phyloP scores from a whole-genome alignment of 2,888 invertebrate genomes.

The Patella depressa region DNA sequence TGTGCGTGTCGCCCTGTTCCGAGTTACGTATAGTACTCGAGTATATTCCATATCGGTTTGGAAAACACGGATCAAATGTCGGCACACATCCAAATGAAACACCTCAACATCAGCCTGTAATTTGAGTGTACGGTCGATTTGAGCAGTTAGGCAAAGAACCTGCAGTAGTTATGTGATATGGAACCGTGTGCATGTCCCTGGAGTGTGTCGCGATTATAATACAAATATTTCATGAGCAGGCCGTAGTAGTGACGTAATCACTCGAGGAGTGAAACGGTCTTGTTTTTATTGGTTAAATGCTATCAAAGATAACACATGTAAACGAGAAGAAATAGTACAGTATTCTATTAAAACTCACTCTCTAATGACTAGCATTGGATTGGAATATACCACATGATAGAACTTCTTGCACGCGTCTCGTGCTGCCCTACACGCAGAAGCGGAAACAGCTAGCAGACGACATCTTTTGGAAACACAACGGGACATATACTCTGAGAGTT shows the following conservation, averaged over 20 bases:
- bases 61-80: too few relatives aligned
- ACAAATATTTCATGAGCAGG: slow-evolving; percentile 30
- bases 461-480: slow-evolving; percentile 14
- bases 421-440: slow-evolving; percentile 2
- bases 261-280: not conserved
- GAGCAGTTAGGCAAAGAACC: not conserved
- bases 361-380: slow-evolving; percentile 22
- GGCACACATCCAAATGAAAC: too few relatives aligned
- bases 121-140: not conserved
- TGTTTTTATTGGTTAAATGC: slow-evolving; percentile 3
- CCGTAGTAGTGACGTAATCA: slow-evolving; percentile 28
- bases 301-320: slow-evolving; percentile 5
- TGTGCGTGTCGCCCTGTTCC: too few relatives aligned
- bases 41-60: too few relatives aligned
- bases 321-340: not conserved
- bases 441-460: slow-evolving; percentile 26
- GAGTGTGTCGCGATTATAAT: slow-evolving; percentile 15
- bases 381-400: slow-evolving; percentile 15
- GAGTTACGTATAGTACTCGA: too few relatives aligned
- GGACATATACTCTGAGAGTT: slow-evolving; percentile 7
- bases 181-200: slow-evolving; percentile 17
- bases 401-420: slow-evolving; percentile 13
- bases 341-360: slow-evolving; percentile 26
- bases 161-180: slow-evolving; percentile 18
- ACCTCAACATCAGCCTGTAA: too few relatives aligned